Conservation (phyloP, 2,888 invertebrate species). For the Tiphia femorata region DNA sequence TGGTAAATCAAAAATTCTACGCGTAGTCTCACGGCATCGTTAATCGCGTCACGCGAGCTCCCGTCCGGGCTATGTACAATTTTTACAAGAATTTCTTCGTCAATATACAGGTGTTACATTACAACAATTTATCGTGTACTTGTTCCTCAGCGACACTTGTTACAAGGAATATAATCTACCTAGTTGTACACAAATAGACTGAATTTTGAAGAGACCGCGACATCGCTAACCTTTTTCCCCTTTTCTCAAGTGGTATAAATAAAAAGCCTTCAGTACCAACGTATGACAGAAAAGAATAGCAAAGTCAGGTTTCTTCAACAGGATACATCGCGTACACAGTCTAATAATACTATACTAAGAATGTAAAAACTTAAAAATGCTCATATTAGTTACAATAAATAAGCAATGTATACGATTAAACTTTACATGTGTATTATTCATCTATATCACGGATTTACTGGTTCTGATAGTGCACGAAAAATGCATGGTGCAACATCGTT, state of each 20-base stretch:
- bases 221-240: neutral
- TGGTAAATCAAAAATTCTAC: constrained; percentile 49
- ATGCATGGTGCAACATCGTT: constrained; percentile 22
- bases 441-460: constrained; percentile 63
- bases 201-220: neutral
- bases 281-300: neutral
- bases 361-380: constrained; percentile 56
- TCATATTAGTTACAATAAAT: constrained; percentile 58
- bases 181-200: constrained; percentile 5
- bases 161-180: neutral
- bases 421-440: constrained; percentile 51
- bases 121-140: constrained; percentile 46
- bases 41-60: constrained; percentile 33
- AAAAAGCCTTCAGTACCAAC: neutral
- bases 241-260: neutral
- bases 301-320: constrained; percentile 15
- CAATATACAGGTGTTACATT: constrained; percentile 59
- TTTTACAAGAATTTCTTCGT: constrained; percentile 54
- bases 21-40: constrained; percentile 8
- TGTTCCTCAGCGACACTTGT: neutral
- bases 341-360: constrained; percentile 53
- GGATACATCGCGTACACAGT: constrained; percentile 30
- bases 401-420: constrained; percentile 57
- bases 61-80: constrained; percentile 57
- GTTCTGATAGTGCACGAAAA: constrained; percentile 50